Conservation (phyloP, 2,113 vertebrate genomes). For the Malurus alboscapulatus region DNA sequence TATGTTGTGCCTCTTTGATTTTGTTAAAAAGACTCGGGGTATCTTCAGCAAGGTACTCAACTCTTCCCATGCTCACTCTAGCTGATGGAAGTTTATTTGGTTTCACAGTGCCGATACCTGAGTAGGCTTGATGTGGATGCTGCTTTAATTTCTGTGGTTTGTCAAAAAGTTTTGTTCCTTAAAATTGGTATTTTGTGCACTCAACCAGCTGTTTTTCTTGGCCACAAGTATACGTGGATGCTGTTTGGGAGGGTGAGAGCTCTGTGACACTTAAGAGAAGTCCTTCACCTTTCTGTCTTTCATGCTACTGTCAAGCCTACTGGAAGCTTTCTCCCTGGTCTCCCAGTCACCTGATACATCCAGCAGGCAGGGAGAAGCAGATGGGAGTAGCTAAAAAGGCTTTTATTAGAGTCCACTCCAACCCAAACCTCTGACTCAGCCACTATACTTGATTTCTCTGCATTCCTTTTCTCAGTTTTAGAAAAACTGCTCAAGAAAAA, state of each 20-base stretch:
- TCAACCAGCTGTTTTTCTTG: neutral
- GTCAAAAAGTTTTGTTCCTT: neutral
- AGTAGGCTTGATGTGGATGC: neutral
- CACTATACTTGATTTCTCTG: neutral
- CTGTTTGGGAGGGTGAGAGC: neutral
- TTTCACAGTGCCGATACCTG: neutral
- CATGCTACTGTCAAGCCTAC: neutral
- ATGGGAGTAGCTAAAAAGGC: neutral
- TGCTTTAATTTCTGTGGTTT: neutral
- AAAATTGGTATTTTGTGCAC: neutral
- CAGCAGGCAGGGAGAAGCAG: neutral
- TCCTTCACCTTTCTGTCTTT: neutral
- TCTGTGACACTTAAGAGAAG: neutral
- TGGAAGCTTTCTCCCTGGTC: neutral
- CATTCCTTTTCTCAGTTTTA: neutral
- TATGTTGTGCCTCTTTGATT: neutral
- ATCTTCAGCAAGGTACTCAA: neutral
- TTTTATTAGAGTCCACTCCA: neutral
- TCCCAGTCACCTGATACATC: rapidly evolving
- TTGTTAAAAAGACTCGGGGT: neutral
- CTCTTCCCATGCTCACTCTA: neutral
- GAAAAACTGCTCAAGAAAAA: neutral
- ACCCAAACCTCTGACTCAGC: neutral
- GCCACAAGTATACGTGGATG: neutral
- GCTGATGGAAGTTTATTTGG: neutral